These are phyloP conservation scores for Gnathonemus echidnorhynchus DNA, from an alignment of 2,113 vertebrate species.

Conservation along the genomic window DNA sequence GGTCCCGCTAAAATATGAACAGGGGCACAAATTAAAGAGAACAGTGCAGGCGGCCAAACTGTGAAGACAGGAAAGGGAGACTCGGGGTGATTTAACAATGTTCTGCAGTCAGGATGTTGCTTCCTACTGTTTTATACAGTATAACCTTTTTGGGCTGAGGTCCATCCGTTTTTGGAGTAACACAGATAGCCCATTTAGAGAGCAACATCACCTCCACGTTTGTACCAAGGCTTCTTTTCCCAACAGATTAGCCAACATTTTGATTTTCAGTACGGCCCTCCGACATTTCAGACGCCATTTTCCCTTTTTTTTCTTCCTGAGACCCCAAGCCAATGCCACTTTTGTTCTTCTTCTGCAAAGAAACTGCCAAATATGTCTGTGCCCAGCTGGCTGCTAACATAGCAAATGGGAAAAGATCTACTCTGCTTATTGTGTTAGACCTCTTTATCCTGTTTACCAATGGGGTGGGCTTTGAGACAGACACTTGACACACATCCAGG, in stretches of 20 bases:
- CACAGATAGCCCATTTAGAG: neutral
- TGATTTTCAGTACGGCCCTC: neutral
- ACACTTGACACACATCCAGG: neutral
- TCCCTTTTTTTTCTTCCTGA: neutral
- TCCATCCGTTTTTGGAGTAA: neutral
- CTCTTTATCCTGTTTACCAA: neutral
- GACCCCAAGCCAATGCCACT: neutral
- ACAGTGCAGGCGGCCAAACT: neutral
- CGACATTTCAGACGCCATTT: neutral
- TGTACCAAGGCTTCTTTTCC: neutral
- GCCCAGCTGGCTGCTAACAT: neutral
- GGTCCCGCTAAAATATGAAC: slow-evolving; percentile 68
- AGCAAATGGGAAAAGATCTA: neutral
- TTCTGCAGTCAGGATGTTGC: neutral
- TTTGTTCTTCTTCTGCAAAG: neutral
- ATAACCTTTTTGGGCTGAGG: neutral
- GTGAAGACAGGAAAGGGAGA: neutral
- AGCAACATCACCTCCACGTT: neutral
- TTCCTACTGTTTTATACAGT: neutral
- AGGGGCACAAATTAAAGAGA: neutral
- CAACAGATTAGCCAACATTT: neutral
- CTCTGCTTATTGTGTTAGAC: neutral
- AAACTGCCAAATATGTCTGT: neutral
- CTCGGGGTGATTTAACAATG: neutral
- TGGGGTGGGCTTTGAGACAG: neutral